These are phyloP conservation scores for Asobara japonica DNA, from an alignment of 1,140 invertebrate genomes.

Conservation along the genomic window DNA sequence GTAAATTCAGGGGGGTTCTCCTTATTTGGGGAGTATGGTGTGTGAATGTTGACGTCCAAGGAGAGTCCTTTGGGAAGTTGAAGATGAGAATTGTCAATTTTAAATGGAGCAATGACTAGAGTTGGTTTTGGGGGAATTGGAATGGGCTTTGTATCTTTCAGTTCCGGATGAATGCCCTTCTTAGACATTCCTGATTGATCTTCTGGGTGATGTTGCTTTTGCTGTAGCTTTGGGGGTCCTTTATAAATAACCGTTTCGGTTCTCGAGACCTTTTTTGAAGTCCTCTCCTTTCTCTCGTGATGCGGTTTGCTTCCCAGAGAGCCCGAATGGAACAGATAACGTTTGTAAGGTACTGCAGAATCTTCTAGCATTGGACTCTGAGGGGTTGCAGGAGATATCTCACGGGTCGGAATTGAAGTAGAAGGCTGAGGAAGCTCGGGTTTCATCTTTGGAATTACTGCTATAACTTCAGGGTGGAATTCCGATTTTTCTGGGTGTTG, in stretches of 20 bases:
- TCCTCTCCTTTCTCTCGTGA: conserved; percentile 22
- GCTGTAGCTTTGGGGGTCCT: conserved; percentile 43
- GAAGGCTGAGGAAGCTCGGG: no score
- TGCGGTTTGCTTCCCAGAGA: background rate
- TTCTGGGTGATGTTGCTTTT: conserved; percentile 4
- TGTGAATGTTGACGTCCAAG: conserved; percentile 36
- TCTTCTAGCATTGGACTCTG: background rate
- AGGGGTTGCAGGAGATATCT: background rate
- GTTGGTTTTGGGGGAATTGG: background rate
- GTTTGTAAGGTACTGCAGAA: background rate
- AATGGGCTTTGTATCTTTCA: background rate
- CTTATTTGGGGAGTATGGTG: conserved; percentile 16
- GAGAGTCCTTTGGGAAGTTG: conserved; percentile 31
- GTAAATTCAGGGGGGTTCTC: conserved; percentile 14
- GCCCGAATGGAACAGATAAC: conserved; percentile 8
- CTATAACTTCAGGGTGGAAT: background rate
- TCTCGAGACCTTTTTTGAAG: conserved; percentile 44
- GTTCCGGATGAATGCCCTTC: background rate
- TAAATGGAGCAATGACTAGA: conserved; percentile 26
- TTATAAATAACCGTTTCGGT: conserved; percentile 56
- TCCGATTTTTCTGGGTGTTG: background rate
- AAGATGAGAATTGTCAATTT: conserved; percentile 13
- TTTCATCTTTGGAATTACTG: background rate
- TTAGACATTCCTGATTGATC: background rate
- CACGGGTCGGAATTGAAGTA: background rate